Base-by-base conservation (phyloP, 2,113 vertebrate species). In the Sceloporus tristichus region DNA sequence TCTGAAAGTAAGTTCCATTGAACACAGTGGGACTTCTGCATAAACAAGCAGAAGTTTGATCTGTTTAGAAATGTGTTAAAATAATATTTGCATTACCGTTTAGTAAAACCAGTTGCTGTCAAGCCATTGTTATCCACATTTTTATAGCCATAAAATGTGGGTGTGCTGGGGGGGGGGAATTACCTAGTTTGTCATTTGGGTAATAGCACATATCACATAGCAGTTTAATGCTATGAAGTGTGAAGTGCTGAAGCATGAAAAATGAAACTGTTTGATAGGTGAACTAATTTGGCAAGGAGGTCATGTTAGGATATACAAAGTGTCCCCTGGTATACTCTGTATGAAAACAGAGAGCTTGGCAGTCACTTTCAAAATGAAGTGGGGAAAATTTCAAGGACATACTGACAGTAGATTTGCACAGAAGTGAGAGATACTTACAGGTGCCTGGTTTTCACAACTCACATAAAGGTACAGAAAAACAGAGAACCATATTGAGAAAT, bases 131-230 rank as follows among this genome's bases (percentile, higher is more conserved):
- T 91, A 82, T 42, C n/a, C 92, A 81, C 90, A 90, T 91, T 84
- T 38, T 75, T 89, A 88, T 91, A 94, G 86, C 87, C 94, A 87
- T 94, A 87, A 93, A 93, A 90, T 66, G 79, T 92, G 86, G 78
- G 59, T 62, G 13, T 62, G 59, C 59, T 62, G 59, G 59, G 13
- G 59, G 2, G 48, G 2, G 48, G 2, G 48, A 14, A 62, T 62
- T 62, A 62, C 59, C 59, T 14, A 4, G 59, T 62, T 62, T 62
- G 13, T 62, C 59, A 62, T 91, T 93, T 89, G 85, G 85, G 85
- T 85, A 91, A 88, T 89, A 93, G 68, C 82, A 83, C 91, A 90
- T 93, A 0, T 93, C 86, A 0, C 84, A 9, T 92, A 88, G 90
- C 18, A 23, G 76, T 87, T 91, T 88, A 79, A 82, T 86, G 68